Evolutionary conservation across 2,888 invertebrate genomes (phyloP), one percentile per base, ranked within the genome.

Genomic region (Julus scandinavius): DNA sequence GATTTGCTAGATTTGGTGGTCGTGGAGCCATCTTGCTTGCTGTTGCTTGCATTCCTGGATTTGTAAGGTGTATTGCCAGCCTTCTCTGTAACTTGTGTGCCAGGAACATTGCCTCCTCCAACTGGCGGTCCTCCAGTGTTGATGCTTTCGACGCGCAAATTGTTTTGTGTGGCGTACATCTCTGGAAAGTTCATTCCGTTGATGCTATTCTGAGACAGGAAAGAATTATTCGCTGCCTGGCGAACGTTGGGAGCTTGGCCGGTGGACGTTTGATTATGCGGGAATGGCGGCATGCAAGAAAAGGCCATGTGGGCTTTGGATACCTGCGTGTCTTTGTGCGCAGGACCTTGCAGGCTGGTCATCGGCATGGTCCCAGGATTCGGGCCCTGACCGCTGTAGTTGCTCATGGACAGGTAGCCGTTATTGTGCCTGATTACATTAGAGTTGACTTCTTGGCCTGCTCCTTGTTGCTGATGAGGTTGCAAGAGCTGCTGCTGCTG

Each of bases 401-500:
- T 88, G 50, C 88, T 85, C 84, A 88, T 84, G 0, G 88, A 40
- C 17, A 88, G 29, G 45, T 88, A 88, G 49, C 80, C 38, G 80
- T 88, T 88, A 20, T 80, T 80, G 38, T 88, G 88, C n/a, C 88
- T 87, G 38, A 87, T 58, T 9, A 49, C 85, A 2, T 29, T 29
- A 5, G 85, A 38, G 85, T 85, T 85, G 17, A 38, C 85, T 7
- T 87, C 87, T 17, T 87, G 87, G 17, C 2, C 58, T 6, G 85
- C 41, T 13, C 85, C 87, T 29, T 89, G 89, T 45, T 89, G 89
- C 54, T 87, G 89, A 29, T 87, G 89, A 20, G 88, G 89, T 40
- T 89, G 89, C 58, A 80, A 88, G 38, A 89, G 89, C 40, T 87
- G 88, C n/a, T 89, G 88, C 45, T 88, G 89, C 58, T 88, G 83